Evolutionary conservation across 2,888 invertebrate genomes (phyloP).

Genomic region (Yponomeuta evonymella): DNA sequence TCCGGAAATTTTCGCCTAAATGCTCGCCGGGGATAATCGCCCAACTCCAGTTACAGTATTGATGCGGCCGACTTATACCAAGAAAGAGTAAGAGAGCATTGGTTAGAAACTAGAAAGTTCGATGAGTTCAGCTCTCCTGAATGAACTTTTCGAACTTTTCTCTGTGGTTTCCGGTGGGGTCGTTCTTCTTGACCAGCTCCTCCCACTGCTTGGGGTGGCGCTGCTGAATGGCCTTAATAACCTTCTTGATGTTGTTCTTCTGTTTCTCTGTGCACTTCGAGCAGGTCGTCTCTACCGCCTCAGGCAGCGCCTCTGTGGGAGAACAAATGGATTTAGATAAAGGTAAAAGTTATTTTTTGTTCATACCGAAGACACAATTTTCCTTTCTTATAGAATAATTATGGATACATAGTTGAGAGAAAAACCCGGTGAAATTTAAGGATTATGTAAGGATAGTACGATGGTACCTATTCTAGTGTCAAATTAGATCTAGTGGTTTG

Average conservation of each 20-base stretch:
- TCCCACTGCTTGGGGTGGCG: constrained; percentile 82
- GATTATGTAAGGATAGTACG: too few relatives aligned
- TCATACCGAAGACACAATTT: too few relatives aligned
- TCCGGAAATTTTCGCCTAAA: too few relatives aligned
- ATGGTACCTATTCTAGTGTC: too few relatives aligned
- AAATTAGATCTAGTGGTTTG: too few relatives aligned
- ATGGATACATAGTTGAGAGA: too few relatives aligned
- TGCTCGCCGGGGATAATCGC: too few relatives aligned
- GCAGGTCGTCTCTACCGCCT: constrained; percentile 81
- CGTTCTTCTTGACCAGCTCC: constrained; percentile 81
- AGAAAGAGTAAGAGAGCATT: neutral
- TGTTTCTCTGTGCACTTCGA: constrained; percentile 82
- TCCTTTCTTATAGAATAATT: too few relatives aligned
- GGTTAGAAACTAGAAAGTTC: neutral
- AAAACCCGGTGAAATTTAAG: too few relatives aligned
- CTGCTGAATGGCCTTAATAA: constrained; percentile 80
- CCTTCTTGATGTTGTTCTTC: constrained; percentile 75
- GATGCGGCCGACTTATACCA: too few relatives aligned
- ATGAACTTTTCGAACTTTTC: constrained; percentile 77
- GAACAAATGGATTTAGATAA: neutral
- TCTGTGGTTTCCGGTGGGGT: constrained; percentile 79
- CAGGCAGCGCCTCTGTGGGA: constrained; percentile 79
- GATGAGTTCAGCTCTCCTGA: constrained; percentile 21
- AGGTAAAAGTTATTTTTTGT: too few relatives aligned
- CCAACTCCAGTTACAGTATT: too few relatives aligned